These are phyloP conservation scores for Rhadina sibilatrix DNA, from an alignment of 2,113 vertebrate species.

Conservation along the genomic window DNA sequence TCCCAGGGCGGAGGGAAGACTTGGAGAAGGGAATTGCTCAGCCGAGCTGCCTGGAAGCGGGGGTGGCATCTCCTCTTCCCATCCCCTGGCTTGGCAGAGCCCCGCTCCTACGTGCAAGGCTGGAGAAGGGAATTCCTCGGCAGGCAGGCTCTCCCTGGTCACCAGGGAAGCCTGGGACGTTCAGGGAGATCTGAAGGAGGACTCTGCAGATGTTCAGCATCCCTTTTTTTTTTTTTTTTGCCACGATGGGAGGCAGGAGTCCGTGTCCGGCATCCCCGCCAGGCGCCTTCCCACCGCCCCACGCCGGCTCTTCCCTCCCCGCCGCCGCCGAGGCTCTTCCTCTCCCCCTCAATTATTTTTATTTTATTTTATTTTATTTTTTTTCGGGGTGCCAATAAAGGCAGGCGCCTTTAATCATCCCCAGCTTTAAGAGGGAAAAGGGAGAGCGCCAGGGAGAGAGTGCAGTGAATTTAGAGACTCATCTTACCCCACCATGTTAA, in stretches of 20 bases:
- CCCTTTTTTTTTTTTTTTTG: neutral
- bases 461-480: slow-evolving; percentile 71
- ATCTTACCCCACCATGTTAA: slow-evolving; percentile 72
- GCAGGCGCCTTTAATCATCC: slow-evolving; percentile 43
- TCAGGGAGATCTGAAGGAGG: neutral
- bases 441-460: slow-evolving; percentile 50
- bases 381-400: slow-evolving; percentile 50
- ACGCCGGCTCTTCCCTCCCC: neutral
- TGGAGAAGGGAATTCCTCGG: neutral
- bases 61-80: neutral
- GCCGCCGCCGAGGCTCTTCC: neutral
- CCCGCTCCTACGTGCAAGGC: rapidly evolving
- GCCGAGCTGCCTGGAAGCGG: rapidly evolving
- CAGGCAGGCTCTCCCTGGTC: neutral
- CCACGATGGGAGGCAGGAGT: neutral
- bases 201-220: neutral
- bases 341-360: slow-evolving; percentile 62
- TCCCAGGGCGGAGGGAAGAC: neutral
- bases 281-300: neutral
- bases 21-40: neutral
- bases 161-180: neutral
- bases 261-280: neutral
- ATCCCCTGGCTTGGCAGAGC: neutral
- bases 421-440: slow-evolving; percentile 30
- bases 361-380: slow-evolving; percentile 8